Conservation (phyloP, 2,888 invertebrate genomes). For the Agrochola lychnidis region DNA sequence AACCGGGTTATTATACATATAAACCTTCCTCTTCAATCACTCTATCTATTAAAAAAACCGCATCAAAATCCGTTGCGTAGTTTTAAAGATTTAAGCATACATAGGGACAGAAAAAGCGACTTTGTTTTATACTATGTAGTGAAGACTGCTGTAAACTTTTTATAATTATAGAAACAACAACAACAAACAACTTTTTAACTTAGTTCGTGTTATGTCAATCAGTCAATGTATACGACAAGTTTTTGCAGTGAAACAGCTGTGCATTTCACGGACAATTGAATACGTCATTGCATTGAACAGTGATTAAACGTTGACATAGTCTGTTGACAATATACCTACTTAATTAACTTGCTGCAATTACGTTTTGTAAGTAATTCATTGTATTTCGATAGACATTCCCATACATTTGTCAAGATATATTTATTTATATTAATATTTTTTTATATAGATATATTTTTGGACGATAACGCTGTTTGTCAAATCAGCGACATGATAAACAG, state of each 20-base stretch:
- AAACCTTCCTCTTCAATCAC: no score
- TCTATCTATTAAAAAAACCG: no score
- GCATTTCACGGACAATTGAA: constrained; percentile 26
- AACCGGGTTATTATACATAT: no score
- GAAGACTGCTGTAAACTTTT: background rate
- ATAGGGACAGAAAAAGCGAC: no score
- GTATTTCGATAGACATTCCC: background rate
- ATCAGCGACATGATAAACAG: background rate
- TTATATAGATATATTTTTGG: background rate
- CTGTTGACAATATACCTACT: constrained; percentile 29
- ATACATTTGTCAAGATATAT: background rate
- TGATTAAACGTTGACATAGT: constrained; percentile 33
- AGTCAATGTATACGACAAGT: background rate
- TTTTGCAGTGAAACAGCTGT: constrained; percentile 11
- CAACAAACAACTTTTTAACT: background rate
- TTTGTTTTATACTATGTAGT: no score
- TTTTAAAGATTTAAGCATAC: no score
- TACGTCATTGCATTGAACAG: constrained; percentile 10
- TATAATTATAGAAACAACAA: no score
- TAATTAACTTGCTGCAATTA: constrained; percentile 35
- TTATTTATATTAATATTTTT: no score
- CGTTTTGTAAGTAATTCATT: constrained; percentile 4
- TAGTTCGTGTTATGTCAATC: constrained; percentile 12
- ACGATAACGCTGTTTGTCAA: background rate
- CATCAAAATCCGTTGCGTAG: no score